Evolutionary conservation across 2,797 vertebrate genomes (phyloP), one percentile per base, ranked within the genome.

Genomic region (Chaenodraco wilsoni): DNA sequence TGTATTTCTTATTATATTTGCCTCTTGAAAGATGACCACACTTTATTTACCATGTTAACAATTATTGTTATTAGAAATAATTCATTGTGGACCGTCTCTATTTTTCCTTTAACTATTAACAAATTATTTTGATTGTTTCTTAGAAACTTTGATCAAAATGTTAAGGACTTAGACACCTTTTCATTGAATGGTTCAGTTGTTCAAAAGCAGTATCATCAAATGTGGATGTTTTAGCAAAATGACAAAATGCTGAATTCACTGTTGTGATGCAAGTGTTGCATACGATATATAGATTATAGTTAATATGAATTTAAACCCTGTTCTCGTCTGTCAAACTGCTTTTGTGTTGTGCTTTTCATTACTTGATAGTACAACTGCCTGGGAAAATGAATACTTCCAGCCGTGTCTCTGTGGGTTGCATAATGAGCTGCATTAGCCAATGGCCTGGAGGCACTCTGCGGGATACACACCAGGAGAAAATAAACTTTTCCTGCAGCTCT

Each of bases 401-500:
- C 33, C 1, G 48, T 5, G 27, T 65, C 64, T 66, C 54, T 76
- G 73, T 40, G 58, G 51, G 77, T 65, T 82, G 61, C 60, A 51
- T 82, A 84, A 88, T 43, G 49, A 74, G 58, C 43, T 44, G 65
- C 73, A 76, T 83, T 82, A 82, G 62, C 70, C 55, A 31, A 67
- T 74, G 73, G 54, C 40, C 67, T 68, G 40, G 10, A 74, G 59
- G 72, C 61, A 50, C 62, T 81, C 76, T 80, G 57, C 45, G 52
- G 79, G 70, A 72, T 78, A 67, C 71, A 61, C 72, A 52, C 75
- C 61, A 13, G 10, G 10, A 14, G 10, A 9, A 17, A 72, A 56
- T 51, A 81, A 50, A 63, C 12, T 79, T 75, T 74, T 76, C 70
- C 60, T 75, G 73, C 75, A 63, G 74, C 84, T 84, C 57, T 65